These are phyloP conservation scores for Microtus montanus DNA, from an alignment of 2,113 vertebrate species.

Conservation along the genomic window DNA sequence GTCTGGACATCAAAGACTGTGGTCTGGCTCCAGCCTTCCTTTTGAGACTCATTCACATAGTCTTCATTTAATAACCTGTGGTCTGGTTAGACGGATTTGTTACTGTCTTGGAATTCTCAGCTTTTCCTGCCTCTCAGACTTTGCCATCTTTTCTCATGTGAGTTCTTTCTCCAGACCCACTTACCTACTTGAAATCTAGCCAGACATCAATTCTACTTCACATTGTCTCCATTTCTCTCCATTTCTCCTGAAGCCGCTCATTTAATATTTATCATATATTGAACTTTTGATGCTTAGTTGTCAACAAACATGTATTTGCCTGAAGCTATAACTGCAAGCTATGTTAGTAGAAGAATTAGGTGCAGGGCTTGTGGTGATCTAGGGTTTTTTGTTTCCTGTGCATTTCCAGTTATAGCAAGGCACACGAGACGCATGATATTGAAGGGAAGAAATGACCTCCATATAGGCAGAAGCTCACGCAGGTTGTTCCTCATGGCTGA, in stretches of 20 bases:
- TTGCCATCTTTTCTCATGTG: neutral
- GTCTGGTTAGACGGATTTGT: neutral
- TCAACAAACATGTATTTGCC: slow-evolving; percentile 8
- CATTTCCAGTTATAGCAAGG: neutral
- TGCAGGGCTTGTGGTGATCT: neutral
- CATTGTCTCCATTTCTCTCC: neutral
- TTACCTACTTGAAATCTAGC: slow-evolving; percentile 21
- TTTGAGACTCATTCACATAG: neutral
- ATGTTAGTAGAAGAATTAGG: neutral
- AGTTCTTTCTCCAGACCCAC: neutral
- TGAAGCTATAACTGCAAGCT: neutral
- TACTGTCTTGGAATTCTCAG: neutral
- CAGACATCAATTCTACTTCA: neutral
- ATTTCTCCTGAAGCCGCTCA: neutral
- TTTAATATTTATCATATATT: slow-evolving; percentile 48
- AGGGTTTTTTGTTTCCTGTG: neutral
- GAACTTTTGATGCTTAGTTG: slow-evolving; percentile 46
- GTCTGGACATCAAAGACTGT: neutral
- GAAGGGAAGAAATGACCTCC: neutral
- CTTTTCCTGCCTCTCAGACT: neutral
- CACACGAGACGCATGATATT: neutral
- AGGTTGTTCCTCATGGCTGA: neutral
- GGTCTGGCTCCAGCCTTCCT: neutral
- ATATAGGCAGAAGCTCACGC: neutral
- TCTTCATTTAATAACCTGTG: neutral